phyloP scores from a whole-genome alignment of 2,797 vertebrate species.

The Xiphophorus birchmanni region DNA sequence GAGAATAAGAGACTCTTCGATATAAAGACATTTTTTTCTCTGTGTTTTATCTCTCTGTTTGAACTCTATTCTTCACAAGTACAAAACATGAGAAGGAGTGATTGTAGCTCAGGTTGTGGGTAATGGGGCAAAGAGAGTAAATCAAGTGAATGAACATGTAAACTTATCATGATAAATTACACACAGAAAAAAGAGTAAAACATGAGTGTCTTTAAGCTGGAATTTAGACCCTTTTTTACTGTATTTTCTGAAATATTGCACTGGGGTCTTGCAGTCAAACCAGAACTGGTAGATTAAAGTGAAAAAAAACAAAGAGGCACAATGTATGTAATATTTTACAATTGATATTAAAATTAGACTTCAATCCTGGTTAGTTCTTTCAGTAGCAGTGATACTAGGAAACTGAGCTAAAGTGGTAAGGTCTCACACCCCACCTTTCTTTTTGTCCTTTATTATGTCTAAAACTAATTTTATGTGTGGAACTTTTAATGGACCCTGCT shows the following conservation, averaged over 20 bases:
- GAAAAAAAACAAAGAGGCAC: no score
- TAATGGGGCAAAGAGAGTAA: conserved; percentile 24
- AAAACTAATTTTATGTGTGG: neutral
- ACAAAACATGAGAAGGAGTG: conserved; percentile 17
- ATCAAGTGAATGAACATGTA: conserved; percentile 56
- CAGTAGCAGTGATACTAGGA: neutral
- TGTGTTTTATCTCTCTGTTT: conserved; percentile 18
- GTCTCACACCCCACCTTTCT: neutral
- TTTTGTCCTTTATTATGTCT: neutral
- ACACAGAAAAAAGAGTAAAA: conserved; percentile 12
- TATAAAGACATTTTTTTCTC: neutral
- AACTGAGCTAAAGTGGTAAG: neutral
- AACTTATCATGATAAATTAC: conserved; percentile 26
- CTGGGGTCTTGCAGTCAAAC: neutral
- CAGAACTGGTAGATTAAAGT: neutral
- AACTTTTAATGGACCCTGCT: neutral
- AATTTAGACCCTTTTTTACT: neutral
- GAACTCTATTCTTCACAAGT: conserved; percentile 14
- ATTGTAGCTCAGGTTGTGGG: neutral
- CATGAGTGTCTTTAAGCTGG: neutral
- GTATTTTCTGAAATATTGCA: neutral
- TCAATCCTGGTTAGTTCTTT: neutral
- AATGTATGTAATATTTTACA: neutral
- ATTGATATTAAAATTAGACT: neutral
- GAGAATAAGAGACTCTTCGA: conserved; percentile 24